Evolutionary conservation across 2,888 invertebrate species (phyloP), one percentile per base, ranked within the genome.

Genomic region (Phorcus lineatus): DNA sequence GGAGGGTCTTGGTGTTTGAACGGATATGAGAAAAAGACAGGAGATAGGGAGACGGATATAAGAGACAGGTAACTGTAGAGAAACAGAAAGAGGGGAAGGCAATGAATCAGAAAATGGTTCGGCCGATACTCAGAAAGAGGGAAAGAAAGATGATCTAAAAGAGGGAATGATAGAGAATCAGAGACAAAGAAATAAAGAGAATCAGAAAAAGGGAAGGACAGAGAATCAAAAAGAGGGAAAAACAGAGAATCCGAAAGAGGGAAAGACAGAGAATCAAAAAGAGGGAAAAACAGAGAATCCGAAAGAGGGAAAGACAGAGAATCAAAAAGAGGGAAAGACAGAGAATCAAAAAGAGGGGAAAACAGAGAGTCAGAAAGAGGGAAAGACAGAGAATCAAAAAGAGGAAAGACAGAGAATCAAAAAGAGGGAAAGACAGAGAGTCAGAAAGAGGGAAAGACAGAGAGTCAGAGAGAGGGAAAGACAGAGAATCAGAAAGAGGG

Each of bases 201-300:
- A n/a, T n/a, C n/a, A 40, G 24, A 47, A 9, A 78, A 47, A 78
- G 62, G 62, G 78, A 62, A 52, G 19, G 54, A 77, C 54, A 77
- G 77, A 76, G 54, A 76, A 55, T 54, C 54, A 77, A 55, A 77
- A 24, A 77, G 77, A 77, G 54, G 54, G 55, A 54, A 9, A 53
- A 55, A 19, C 1, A 54, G 55, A 57, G n/a, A n/a, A n/a, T n/a
- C n/a, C 17, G 24, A 47, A 9, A 78, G 66, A 78, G 62, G 62
- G 78, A 62, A 52, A 53, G 54, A 77, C 54, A 77, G 77, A 76
- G 54, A 76, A 55, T 54, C 54, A 77, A 55, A 77, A 24, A 77
- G 77, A 77, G 54, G 54, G 55, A 54, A 9, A 53, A 55, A 19
- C 1, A 54, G 55, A 57, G 57, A 62, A 17, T 17, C 28, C 36